These are phyloP conservation scores for Sphinx pinastri DNA, from an alignment of 2,888 invertebrate genomes.

Conservation along the genomic window DNA sequence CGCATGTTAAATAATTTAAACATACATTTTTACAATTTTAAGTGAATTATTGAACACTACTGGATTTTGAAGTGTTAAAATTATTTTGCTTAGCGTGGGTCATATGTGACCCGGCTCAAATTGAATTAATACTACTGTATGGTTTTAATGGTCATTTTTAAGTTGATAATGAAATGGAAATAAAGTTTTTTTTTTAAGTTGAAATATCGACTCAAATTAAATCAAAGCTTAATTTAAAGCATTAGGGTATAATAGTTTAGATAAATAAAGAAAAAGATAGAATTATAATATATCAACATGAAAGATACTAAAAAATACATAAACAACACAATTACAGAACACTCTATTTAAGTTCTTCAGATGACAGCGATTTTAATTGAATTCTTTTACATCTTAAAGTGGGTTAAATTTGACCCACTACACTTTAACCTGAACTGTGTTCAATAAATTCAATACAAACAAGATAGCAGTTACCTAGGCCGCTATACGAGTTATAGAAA, in stretches of 20 bases:
- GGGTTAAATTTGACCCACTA: too few relatives aligned
- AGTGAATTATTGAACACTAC: slow-evolving; percentile 13
- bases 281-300: too few relatives aligned
- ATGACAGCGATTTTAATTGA: too few relatives aligned
- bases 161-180: neutral
- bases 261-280: too few relatives aligned
- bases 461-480: neutral
- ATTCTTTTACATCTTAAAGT: too few relatives aligned
- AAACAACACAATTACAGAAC: too few relatives aligned
- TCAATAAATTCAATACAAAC: neutral
- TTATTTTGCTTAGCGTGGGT: neutral
- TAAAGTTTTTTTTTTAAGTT: neutral
- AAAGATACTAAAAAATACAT: too few relatives aligned
- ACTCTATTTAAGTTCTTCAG: too few relatives aligned
- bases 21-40: neutral
- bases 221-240: neutral
- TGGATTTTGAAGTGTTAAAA: neutral
- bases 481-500: neutral
- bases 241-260: too few relatives aligned
- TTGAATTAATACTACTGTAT: neutral
- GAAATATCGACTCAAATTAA: neutral
- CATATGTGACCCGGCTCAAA: neutral
- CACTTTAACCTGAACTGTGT: too few relatives aligned
- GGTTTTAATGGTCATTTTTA: neutral
- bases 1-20: slow-evolving; percentile 1